Percentiles rank a stretch among this genome's conserved stretches.
These are phyloP conservation scores for Calliopum simillimum DNA, from an alignment of 2,888 invertebrate species.

Conservation along the genomic window DNA sequence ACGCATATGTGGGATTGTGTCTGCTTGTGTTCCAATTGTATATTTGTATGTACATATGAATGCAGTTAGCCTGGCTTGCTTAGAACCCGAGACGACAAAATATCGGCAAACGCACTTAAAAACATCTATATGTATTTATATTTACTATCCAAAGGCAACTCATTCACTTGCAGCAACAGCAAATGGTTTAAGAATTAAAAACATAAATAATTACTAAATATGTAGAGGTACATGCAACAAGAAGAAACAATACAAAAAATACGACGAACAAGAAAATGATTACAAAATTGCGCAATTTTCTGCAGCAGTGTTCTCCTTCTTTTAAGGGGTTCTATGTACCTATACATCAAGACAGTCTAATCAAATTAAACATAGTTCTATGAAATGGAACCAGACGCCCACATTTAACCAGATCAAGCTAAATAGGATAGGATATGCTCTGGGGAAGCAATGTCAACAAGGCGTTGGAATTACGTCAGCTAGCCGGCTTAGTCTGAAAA, in stretches of 20 bases:
- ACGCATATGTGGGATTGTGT: conserved; percentile 56
- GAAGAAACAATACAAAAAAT: background rate
- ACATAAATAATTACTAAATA: background rate
- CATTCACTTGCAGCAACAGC: background rate
- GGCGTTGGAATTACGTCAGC: no score
- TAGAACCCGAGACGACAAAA: background rate
- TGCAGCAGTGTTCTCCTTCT: background rate
- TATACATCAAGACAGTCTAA: no score
- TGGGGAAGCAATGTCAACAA: no score
- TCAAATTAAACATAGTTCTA: no score
- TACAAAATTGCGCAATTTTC: conserved; percentile 10
- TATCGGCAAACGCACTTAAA: background rate
- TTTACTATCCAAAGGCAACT: background rate
- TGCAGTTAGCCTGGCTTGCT: background rate
- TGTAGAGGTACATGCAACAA: background rate
- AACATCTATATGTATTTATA: background rate
- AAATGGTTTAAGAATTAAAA: conserved; percentile 5
- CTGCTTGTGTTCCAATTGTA: conserved; percentile 31
- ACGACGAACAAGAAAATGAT: background rate
- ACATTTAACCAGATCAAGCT: no score
- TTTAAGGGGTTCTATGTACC: no score
- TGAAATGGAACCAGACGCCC: no score
- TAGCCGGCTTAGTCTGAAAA: no score
- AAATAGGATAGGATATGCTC: no score
- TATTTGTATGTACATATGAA: background rate